Evolutionary conservation across 2,888 invertebrate species (phyloP).

Genomic region (Sinelater perroti): DNA sequence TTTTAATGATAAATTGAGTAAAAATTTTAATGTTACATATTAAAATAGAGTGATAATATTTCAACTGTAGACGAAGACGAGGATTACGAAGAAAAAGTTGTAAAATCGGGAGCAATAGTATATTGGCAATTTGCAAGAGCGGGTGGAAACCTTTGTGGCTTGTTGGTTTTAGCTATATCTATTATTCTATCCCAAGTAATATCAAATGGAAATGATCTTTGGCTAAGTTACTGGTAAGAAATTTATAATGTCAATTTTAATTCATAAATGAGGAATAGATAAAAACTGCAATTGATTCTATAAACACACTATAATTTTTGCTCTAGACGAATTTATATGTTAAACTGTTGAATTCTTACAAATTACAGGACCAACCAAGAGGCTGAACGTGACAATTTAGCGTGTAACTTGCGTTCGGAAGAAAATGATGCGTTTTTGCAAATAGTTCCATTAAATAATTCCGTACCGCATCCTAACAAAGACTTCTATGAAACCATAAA

Average conservation of each 20-base stretch:
- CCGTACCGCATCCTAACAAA: background rate
- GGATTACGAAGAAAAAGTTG: constrained; percentile 41
- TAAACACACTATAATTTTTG: too few species aligned
- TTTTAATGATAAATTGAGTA: constrained; percentile 24
- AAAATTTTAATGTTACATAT: constrained; percentile 21
- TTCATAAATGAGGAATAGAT: too few species aligned
- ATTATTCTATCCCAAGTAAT: constrained; percentile 37
- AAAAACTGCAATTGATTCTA: too few species aligned
- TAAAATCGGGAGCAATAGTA: constrained; percentile 26
- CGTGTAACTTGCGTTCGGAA: background rate
- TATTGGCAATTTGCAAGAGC: constrained; percentile 40
- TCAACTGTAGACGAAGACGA: constrained; percentile 35
- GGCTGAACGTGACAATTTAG: background rate
- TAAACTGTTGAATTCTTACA: too few species aligned
- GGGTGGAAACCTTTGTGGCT: constrained; percentile 37
- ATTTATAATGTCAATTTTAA: too few species aligned
- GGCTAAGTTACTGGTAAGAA: constrained; percentile 43
- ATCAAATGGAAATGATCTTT: constrained; percentile 41
- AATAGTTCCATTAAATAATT: background rate
- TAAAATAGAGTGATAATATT: background rate
- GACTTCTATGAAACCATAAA: constrained; percentile 7
- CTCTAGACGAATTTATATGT: too few species aligned
- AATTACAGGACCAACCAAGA: constrained; percentile 31
- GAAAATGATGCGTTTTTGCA: background rate
- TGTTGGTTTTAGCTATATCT: constrained; percentile 28